These are phyloP conservation scores for Ploceus nigricollis DNA, from an alignment of 2,113 vertebrate genomes.

Conservation along the genomic window DNA sequence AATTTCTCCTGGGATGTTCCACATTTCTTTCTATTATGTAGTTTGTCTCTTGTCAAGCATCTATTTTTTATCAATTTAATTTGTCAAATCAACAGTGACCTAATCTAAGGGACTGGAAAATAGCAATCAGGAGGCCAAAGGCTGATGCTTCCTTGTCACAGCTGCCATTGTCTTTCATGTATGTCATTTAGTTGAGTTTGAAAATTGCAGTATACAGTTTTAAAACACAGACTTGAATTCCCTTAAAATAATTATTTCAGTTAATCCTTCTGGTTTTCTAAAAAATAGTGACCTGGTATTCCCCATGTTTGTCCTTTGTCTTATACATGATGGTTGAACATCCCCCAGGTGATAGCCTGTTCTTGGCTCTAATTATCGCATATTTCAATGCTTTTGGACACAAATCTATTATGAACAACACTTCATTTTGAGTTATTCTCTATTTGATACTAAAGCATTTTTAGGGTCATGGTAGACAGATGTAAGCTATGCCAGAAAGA, in stretches of 20 bases:
- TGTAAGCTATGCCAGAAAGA: neutral
- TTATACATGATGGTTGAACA: neutral
- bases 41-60: neutral
- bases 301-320: neutral
- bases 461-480: neutral
- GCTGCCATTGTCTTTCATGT: neutral
- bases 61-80: neutral
- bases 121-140: neutral
- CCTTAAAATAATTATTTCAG: neutral
- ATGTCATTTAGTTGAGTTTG: neutral
- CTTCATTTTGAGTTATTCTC: neutral
- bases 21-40: accelerated
- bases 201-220: neutral
- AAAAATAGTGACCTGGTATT: neutral
- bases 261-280: neutral
- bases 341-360: too few species aligned
- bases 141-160: neutral
- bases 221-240: neutral
- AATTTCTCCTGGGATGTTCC: neutral
- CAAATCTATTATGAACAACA: neutral
- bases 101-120: neutral
- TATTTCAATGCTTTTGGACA: neutral
- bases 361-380: neutral
- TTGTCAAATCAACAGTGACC: neutral
- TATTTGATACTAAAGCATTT: neutral